These are phyloP conservation scores for Micromussa lordhowensis DNA, from an alignment of 92 coral and sea anemone species.

Conservation along the genomic window DNA sequence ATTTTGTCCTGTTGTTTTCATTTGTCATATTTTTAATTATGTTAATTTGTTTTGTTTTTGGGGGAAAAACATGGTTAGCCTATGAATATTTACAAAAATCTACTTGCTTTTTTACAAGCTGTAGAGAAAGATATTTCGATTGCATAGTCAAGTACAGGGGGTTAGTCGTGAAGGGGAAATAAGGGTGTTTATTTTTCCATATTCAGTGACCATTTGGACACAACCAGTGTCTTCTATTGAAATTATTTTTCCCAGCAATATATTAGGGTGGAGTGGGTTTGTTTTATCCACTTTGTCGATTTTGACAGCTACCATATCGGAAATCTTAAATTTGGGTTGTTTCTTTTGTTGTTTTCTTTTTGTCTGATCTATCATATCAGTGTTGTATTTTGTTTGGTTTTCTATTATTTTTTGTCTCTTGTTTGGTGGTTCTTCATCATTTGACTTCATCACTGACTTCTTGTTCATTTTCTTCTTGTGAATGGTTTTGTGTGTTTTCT, in stretches of 20 bases:
- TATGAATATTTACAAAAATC: not conserved
- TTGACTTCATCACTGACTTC: constrained; percentile 23
- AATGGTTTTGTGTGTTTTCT: constrained; percentile 41
- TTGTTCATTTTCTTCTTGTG: constrained; percentile 33
- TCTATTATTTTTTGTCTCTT: constrained; percentile 48
- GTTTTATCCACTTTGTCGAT: constrained; percentile 53
- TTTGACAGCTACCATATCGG: constrained; percentile 56
- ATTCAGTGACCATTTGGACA: constrained; percentile 48
- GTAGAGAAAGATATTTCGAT: constrained; percentile 38
- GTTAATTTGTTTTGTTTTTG: too few relatives aligned
- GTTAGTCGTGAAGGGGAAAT: constrained; percentile 32
- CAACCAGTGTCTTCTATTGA: constrained; percentile 34
- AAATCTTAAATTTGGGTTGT: constrained; percentile 40
- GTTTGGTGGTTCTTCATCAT: constrained; percentile 26
- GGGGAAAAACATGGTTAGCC: too few relatives aligned
- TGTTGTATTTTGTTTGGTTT: constrained; percentile 56
- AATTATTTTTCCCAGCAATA: constrained; percentile 53
- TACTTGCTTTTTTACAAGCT: constrained; percentile 54
- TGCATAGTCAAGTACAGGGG: constrained; percentile 41
- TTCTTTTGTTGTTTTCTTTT: constrained; percentile 45
- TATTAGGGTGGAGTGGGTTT: constrained; percentile 51
- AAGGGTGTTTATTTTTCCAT: constrained; percentile 47
- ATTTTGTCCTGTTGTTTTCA: too few relatives aligned
- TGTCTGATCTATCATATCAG: constrained; percentile 46
- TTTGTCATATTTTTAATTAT: too few relatives aligned